Evolutionary conservation across 2,888 invertebrate genomes (phyloP), one percentile per base, ranked within the genome.

Genomic region (Tiliacea aurago): DNA sequence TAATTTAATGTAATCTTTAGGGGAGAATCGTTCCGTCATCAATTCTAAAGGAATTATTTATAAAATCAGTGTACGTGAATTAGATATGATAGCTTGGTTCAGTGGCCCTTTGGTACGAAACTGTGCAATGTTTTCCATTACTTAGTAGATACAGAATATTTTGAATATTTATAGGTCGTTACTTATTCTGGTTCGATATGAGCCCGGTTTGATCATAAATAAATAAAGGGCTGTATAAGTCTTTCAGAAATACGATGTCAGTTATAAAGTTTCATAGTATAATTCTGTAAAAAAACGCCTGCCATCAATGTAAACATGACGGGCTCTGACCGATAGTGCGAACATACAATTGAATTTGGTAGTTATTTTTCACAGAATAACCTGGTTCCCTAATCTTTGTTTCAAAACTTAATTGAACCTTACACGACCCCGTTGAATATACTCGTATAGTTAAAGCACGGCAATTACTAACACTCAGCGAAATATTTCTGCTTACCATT

Each of bases 1-100:
- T 89, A 85, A 85, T 86, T 89, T 81, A 88, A 68, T 78, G 70
- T 81, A 76, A 84, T 84, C 88, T 85, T 70, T 58, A 80, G 78
- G 33, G 78, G 73, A 73, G 80, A 81, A 81, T 85, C 75, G 76
- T 81, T 75, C 49, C 53, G 41, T 66, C 71, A 71, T 72, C 63
- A 59, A 73, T 74, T 70, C 72, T 67, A 70, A 80, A 66, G 75
- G 78, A 80, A 84, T 84, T 78, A 85, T 79, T 82, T 78, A 87
- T 71, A 68, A 78, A 76, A 78, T 81, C 71, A 71, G 49, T 74
- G 59, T 68, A 71, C 65, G 70, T 78, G 73, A 72, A 72, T 71
- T 56, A 66, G 58, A 47, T 28, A 70, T 75, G 55, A 69, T 76
- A 70, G 20, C 45, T 59, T 28, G 62, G 81, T 64, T 41, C 45